Base-by-base conservation (phyloP, 1,140 invertebrate genomes). In the Brachionus plicatilis region DNA sequence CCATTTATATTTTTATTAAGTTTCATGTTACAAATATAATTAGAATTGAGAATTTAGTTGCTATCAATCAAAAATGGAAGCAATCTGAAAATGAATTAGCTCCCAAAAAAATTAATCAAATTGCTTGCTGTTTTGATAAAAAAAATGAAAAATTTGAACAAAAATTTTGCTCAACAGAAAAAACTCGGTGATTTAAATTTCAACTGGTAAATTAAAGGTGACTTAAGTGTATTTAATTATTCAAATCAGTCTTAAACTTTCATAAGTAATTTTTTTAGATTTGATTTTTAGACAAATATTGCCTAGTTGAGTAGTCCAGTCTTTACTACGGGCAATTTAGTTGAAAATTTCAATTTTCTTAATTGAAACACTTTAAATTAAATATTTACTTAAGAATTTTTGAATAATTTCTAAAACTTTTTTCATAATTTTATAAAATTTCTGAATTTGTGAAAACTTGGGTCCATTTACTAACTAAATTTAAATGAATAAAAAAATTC, bases 241-340 rank as follows among this genome's bases (percentile, higher is more conserved):
- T 60, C 53, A 27, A 60, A 60, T 8, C 2, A 60, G 20, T 60
- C 53, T 60, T 60, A 60, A 60, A 20, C 17, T 60, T 60, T 60
- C n/a, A 60, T 60, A 60, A 20, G 20, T 60, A 60, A 60, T 24
- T 20, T 47, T 60, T 60, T 60, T n/a, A 60, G 6, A 24, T 24
- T 60, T 60, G 53, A 60, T 60, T 60, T 60, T 60, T 60, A 60
- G 53, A 60, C 53, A 60, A 60, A 60, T 60, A 60, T 60, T 60
- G 53, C 53, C 53, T 24, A 60, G 53, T 60, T 60, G 53, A 60
- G n/a, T 24, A 60, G 53, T 60, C 17, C 53, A 60, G 6, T 2
- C 17, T 60, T 24, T 60, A 27, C 53, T 60, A 60, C 20, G 17
- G 53, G 53, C 53, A 60, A 60, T 60, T 24, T 60, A 9, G 20